A percentile compares a stretch with the other conserved stretches of the same genome.
phyloP scores from a whole-genome alignment of 2,888 invertebrate species.

The Drosophila robusta region DNA sequence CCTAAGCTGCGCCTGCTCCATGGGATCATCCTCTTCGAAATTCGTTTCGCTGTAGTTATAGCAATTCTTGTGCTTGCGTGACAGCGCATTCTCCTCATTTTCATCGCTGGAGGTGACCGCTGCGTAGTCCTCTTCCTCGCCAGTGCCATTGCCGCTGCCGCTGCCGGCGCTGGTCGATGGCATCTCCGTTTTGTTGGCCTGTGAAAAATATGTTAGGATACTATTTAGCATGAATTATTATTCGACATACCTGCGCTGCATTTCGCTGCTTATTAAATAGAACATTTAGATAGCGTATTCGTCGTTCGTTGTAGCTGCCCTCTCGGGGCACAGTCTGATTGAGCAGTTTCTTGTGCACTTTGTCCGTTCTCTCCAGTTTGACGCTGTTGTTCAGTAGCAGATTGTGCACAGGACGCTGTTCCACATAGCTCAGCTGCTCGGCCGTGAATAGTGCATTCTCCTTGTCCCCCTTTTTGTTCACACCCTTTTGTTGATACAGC shows the following conservation, averaged over 20 bases:
- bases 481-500: constrained; percentile 56
- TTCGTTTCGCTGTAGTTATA: constrained; percentile 84
- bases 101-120: constrained; percentile 81
- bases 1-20: constrained; percentile 81
- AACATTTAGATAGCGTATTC: constrained; percentile 76
- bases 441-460: constrained; percentile 68
- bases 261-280: constrained; percentile 75
- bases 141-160: constrained; percentile 49
- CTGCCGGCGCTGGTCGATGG: constrained; percentile 51
- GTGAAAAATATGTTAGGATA: background rate
- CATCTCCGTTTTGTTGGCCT: constrained; percentile 38
- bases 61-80: constrained; percentile 73
- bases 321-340: constrained; percentile 48
- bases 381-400: constrained; percentile 66
- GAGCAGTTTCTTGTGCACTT: constrained; percentile 75
- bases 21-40: constrained; percentile 84
- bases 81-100: constrained; percentile 69
- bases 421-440: constrained; percentile 74
- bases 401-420: constrained; percentile 80
- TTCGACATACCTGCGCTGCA: constrained; percentile 25
- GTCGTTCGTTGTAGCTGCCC: constrained; percentile 43
- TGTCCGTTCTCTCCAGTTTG: constrained; percentile 64
- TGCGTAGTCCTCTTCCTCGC: constrained; percentile 77
- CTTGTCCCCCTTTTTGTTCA: constrained; percentile 39
- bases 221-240: background rate